phyloP scores from a whole-genome alignment of 1,140 invertebrate genomes.

The Ephestia elutella region DNA sequence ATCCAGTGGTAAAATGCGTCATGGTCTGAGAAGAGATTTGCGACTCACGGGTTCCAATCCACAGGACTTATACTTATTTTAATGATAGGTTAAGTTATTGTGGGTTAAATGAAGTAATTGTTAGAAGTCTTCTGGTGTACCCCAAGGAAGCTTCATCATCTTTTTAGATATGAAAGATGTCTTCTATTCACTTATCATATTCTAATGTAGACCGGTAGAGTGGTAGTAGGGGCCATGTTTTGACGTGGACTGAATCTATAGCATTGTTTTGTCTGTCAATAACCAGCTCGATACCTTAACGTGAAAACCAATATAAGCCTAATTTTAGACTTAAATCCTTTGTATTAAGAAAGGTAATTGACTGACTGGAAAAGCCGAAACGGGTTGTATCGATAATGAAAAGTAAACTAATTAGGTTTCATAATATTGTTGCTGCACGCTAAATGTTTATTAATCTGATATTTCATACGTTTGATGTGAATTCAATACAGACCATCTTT shows the following conservation, averaged over 20 bases:
- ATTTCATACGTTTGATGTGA: neutral
- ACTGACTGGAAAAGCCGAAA: neutral
- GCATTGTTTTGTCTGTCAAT: slow-evolving; percentile 25
- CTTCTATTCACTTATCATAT: too few relatives aligned
- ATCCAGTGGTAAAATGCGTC: too few relatives aligned
- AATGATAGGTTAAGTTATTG: too few relatives aligned
- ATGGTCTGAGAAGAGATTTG: too few relatives aligned
- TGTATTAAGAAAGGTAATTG: neutral
- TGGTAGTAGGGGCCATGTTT: slow-evolving; percentile 19
- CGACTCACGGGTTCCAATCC: too few relatives aligned
- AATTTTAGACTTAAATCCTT: slow-evolving; percentile 10
- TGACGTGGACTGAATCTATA: slow-evolving; percentile 20
- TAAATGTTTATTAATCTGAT: neutral
- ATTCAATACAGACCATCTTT: neutral
- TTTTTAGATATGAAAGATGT: too few relatives aligned
- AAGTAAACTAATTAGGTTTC: neutral
- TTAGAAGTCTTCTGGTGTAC: too few relatives aligned
- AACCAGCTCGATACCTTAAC: neutral
- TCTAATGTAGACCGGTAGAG: neutral
- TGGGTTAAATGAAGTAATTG: too few relatives aligned
- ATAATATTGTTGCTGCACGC: neutral
- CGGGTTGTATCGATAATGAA: neutral
- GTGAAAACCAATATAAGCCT: neutral
- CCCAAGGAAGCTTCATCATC: too few relatives aligned
- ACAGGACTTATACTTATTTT: too few relatives aligned